phyloP scores from a whole-genome alignment of 2,113 vertebrate genomes.

The Bujurquina vittata region DNA sequence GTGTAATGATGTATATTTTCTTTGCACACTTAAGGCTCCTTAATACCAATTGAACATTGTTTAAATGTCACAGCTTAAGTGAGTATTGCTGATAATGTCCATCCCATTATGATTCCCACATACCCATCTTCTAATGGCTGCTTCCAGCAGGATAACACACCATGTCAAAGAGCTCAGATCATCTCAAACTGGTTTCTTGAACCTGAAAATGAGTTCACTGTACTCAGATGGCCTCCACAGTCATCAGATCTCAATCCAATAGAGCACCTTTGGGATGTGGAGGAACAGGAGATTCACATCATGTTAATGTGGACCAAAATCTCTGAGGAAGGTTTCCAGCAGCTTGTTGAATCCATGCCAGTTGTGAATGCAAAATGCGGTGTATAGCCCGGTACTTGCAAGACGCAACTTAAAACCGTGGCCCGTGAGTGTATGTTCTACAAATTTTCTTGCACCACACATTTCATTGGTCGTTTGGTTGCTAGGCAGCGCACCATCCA shows the following conservation, averaged over 20 bases:
- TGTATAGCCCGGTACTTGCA: too few species aligned
- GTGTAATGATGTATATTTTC: neutral
- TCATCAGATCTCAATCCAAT: neutral
- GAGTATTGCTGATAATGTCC: neutral
- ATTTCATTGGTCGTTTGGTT: constrained; percentile 65
- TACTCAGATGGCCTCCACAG: neutral
- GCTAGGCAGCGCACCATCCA: constrained; percentile 69
- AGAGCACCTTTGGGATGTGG: neutral
- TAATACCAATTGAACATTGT: neutral
- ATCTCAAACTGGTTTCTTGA: neutral
- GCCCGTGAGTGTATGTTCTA: neutral
- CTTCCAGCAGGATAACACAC: neutral
- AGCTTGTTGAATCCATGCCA: too few species aligned
- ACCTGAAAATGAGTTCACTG: neutral
- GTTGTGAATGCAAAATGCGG: too few species aligned
- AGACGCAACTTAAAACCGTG: neutral
- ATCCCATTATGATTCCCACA: neutral
- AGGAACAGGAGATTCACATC: neutral
- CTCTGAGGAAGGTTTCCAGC: neutral
- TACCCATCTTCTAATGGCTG: neutral
- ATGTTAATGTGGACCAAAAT: neutral
- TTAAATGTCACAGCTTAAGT: neutral
- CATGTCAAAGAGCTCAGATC: neutral
- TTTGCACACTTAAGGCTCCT: neutral
- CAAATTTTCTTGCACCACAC: neutral